phyloP scores from a whole-genome alignment of 2,797 vertebrate genomes.

The Paedocypris micromegethes region DNA sequence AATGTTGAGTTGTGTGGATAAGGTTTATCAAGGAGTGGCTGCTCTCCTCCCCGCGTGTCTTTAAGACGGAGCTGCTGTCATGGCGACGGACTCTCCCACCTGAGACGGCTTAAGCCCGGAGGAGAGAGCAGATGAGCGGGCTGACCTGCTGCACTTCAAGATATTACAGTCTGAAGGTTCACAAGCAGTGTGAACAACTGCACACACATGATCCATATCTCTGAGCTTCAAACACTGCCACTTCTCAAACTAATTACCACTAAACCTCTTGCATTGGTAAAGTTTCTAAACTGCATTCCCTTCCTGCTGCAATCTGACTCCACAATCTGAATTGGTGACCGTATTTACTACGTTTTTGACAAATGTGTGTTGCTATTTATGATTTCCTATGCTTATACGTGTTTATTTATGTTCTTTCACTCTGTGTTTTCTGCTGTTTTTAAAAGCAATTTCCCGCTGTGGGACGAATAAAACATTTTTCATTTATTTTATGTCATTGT shows the following conservation, averaged over 20 bases:
- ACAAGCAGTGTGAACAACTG: neutral
- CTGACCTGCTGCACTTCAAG: constrained; percentile 9
- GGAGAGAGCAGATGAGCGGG: neutral
- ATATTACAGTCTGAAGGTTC: neutral
- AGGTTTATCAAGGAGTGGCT: constrained; percentile 27
- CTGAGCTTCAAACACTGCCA: neutral
- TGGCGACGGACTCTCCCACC: constrained; percentile 24
- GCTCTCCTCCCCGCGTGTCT: constrained; percentile 29
- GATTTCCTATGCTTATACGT: too few species aligned
- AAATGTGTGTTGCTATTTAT: too few species aligned
- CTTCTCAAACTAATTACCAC: constrained; percentile 6
- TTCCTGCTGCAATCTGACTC: neutral
- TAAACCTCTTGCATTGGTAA: constrained; percentile 1
- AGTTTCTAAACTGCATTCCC: neutral
- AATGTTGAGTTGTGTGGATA: constrained; percentile 24
- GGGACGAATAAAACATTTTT: too few species aligned
- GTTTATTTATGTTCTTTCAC: too few species aligned
- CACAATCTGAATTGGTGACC: neutral
- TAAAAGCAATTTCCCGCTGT: too few species aligned
- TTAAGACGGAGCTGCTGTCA: constrained; percentile 44
- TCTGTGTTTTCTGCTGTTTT: too few species aligned
- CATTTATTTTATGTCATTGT: too few species aligned
- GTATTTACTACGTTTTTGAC: too few species aligned
- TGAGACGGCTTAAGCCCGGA: constrained; percentile 23
- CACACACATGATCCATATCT: constrained; percentile 1